A percentile compares a stretch with the other conserved stretches of the same genome.
These are phyloP conservation scores for Collichthys lucidus DNA, from an alignment of 2,113 vertebrate species.

Conservation along the genomic window DNA sequence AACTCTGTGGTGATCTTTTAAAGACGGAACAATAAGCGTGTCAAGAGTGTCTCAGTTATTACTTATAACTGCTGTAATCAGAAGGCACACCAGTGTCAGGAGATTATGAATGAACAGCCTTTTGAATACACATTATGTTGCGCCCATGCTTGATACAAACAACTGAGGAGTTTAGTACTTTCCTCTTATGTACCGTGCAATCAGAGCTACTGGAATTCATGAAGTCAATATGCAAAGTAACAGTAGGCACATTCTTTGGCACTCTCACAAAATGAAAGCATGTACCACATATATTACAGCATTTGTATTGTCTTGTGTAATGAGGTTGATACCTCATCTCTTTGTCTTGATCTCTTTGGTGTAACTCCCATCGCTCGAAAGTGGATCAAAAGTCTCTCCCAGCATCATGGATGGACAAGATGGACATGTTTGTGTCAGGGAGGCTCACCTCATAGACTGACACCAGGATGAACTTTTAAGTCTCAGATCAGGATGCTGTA, in stretches of 20 bases:
- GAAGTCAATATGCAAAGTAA: background rate
- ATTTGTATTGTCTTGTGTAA: background rate
- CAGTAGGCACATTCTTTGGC: constrained; percentile 5
- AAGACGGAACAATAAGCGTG: too few relatives aligned
- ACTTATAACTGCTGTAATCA: background rate
- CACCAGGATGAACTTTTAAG: background rate
- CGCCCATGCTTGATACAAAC: background rate
- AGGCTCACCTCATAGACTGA: constrained; percentile 9
- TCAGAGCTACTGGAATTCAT: background rate
- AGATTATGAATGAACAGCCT: background rate
- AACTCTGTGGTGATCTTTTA: too few relatives aligned
- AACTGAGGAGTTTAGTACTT: background rate
- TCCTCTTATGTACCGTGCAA: background rate
- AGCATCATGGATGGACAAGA: background rate
- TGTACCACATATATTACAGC: background rate
- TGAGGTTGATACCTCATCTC: constrained; percentile 16
- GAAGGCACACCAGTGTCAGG: background rate
- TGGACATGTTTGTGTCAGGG: constrained; percentile 2
- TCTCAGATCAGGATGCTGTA: constrained; percentile 54
- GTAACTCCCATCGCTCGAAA: background rate
- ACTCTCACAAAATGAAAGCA: background rate
- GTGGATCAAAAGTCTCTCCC: constrained; percentile 3
- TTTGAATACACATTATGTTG: background rate
- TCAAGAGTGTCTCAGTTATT: background rate
- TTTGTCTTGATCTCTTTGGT: constrained; percentile 28